phyloP scores from a whole-genome alignment of 2,113 vertebrate genomes.

The Dissostichus mawsoni region DNA sequence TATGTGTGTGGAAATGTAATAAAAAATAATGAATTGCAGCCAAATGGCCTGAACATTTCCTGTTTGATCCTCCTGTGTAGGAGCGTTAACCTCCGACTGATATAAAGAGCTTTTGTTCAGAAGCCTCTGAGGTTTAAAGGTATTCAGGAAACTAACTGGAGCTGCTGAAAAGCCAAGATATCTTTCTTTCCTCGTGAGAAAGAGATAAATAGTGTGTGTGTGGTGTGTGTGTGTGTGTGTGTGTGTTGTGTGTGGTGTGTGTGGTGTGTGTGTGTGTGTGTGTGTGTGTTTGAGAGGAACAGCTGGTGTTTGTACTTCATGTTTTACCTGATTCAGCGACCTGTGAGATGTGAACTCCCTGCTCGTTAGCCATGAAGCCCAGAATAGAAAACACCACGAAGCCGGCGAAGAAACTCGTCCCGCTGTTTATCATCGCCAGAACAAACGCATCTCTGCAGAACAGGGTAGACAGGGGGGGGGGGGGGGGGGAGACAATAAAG shows the following conservation, averaged over 20 bases:
- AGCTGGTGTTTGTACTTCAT: not conserved
- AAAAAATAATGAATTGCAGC: too few species aligned
- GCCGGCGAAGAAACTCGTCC: constrained; percentile 87
- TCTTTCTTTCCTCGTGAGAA: not conserved
- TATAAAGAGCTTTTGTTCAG: not conserved
- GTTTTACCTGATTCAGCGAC: constrained; percentile 85
- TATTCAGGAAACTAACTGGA: not conserved
- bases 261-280: too few species aligned
- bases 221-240: not conserved
- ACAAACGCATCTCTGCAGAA: constrained; percentile 84
- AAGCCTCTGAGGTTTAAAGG: not conserved
- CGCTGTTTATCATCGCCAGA: constrained; percentile 85
- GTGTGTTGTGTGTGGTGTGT: too few species aligned
- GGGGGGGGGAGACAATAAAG: not conserved
- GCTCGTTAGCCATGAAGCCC: constrained; percentile 87
- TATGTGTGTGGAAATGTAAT: too few species aligned
- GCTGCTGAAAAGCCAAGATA: not conserved
- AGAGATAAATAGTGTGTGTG: too few species aligned
- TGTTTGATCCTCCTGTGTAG: not conserved
- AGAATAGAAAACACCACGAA: constrained; percentile 88
- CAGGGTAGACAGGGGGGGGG: not conserved
- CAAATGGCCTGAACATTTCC: not conserved
- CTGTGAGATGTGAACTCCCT: constrained; percentile 85
- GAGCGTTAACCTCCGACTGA: not conserved
- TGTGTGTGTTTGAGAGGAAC: not conserved